Conservation (phyloP, 2,113 vertebrate species). For the Camelus dromedarius region DNA sequence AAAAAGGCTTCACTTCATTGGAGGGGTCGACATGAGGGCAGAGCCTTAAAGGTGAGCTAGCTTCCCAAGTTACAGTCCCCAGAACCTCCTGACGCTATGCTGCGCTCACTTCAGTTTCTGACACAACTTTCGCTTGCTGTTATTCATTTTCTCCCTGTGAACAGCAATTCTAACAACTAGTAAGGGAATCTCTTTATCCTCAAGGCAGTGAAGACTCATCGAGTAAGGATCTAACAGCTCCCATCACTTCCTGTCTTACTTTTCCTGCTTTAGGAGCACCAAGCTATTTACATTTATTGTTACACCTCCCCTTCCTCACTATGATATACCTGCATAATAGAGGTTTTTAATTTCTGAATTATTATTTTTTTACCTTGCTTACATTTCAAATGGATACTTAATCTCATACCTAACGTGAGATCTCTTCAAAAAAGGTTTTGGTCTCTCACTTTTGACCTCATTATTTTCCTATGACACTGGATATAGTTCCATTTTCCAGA, state of each 20-base stretch:
- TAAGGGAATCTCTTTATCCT: background rate
- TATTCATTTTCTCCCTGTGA: background rate
- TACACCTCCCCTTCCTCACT: background rate
- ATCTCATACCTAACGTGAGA: background rate
- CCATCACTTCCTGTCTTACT: background rate
- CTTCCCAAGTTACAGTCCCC: background rate
- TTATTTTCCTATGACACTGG: background rate
- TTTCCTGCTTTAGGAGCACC: background rate
- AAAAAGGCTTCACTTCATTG: background rate
- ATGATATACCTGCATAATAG: background rate
- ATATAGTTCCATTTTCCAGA: background rate
- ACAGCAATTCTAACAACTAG: background rate
- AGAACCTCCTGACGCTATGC: background rate
- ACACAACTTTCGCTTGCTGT: background rate
- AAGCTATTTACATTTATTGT: background rate
- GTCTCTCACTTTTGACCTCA: background rate
- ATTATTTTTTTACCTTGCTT: background rate
- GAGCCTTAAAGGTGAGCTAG: background rate
- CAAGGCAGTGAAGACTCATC: background rate
- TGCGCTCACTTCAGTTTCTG: background rate
- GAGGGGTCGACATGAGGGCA: accelerated
- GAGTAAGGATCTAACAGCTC: background rate
- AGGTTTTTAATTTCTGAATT: background rate
- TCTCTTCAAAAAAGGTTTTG: background rate
- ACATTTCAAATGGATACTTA: background rate